Conservation (phyloP, 2,113 vertebrate genomes). For the Sapajus apella region DNA sequence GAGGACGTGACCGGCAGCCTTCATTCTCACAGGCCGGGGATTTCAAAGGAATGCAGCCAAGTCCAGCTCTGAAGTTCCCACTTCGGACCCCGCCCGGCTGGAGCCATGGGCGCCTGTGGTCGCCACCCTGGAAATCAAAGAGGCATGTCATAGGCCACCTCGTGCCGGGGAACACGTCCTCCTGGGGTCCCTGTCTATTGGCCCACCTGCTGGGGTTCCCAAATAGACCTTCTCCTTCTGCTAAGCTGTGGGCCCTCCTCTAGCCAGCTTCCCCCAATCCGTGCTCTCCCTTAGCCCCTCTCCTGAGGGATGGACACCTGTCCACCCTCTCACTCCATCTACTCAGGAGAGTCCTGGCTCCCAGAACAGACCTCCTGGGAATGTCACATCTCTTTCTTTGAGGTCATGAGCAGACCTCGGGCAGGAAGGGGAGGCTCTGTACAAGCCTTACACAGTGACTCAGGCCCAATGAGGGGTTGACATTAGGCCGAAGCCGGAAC, state of each 20-base stretch:
- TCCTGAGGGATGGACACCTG: neutral
- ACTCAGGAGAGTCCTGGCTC: neutral
- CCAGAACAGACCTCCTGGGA: neutral
- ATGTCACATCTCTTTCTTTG: neutral
- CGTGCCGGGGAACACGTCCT: slow-evolving; percentile 55
- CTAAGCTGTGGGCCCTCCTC: neutral
- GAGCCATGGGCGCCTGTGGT: slow-evolving; percentile 64
- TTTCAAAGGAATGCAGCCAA: slow-evolving; percentile 73
- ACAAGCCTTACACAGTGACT: neutral
- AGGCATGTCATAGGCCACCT: neutral
- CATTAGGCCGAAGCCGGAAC: neutral
- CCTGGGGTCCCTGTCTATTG: neutral
- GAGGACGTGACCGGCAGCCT: slow-evolving; percentile 76
- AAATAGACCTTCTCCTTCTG: neutral
- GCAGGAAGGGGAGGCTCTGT: neutral
- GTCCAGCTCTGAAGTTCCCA: slow-evolving; percentile 70
- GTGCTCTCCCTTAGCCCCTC: neutral
- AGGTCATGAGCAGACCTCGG: neutral
- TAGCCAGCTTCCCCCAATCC: neutral
- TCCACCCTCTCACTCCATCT: neutral
- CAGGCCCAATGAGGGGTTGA: too few relatives aligned
- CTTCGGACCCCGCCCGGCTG: slow-evolving; percentile 70
- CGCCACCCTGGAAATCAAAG: slow-evolving; percentile 61
- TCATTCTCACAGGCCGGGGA: slow-evolving; percentile 54
- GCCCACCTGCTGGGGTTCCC: neutral